These are phyloP conservation scores for Tipula unca DNA, from an alignment of 2,888 invertebrate genomes.

Conservation along the genomic window DNA sequence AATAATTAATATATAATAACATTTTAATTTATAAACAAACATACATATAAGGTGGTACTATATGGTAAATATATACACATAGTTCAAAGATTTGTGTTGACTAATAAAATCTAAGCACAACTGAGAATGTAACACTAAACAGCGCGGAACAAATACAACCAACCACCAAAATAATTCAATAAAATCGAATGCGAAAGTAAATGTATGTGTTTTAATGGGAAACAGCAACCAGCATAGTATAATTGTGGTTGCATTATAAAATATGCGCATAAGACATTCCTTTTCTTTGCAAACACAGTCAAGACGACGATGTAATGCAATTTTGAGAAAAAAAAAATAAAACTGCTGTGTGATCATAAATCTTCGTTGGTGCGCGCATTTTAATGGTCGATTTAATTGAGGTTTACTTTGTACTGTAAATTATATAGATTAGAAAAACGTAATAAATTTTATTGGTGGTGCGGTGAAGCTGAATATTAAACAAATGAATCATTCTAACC, in stretches of 20 bases:
- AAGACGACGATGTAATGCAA: not conserved
- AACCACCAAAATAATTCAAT: too few relatives aligned
- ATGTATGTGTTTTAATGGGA: not conserved
- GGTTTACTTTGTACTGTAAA: not conserved
- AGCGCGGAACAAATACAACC: too few relatives aligned
- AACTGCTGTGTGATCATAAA: not conserved
- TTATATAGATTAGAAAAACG: not conserved
- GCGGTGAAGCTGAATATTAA: not conserved
- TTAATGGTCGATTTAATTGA: not conserved
- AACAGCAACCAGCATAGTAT: not conserved
- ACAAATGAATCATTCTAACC: too few relatives aligned
- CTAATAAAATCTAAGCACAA: not conserved
- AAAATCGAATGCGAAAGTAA: not conserved
- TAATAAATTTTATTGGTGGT: not conserved
- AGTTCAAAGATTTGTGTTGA: not conserved
- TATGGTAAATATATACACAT: not conserved
- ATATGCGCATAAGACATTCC: not conserved
- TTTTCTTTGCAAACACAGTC: not conserved
- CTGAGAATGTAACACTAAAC: not conserved
- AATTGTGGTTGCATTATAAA: not conserved
- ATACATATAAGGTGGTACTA: not conserved
- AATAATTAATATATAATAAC: not conserved
- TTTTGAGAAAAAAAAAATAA: not conserved
- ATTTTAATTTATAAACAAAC: too few relatives aligned
- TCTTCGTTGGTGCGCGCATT: not conserved